Evolutionary conservation across 2,113 vertebrate genomes (phyloP).

Genomic region (Passerina amoena): DNA sequence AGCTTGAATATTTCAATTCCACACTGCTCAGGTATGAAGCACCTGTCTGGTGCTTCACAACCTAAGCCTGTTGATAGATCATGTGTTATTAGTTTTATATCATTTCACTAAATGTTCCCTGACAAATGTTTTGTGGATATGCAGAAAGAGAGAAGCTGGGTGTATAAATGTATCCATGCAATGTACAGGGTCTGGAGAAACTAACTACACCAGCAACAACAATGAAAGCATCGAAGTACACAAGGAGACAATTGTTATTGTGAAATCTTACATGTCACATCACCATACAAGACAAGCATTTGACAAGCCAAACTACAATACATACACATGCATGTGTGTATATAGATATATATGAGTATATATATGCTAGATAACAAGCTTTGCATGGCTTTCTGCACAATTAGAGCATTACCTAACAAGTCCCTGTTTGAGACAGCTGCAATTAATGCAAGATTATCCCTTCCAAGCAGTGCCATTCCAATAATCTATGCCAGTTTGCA

Average conservation of each 20-base stretch:
- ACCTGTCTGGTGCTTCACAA: background rate
- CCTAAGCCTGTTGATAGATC: background rate
- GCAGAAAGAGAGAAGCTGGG: background rate
- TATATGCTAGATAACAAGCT: background rate
- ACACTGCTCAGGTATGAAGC: background rate
- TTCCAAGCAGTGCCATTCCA: background rate
- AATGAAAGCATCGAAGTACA: background rate
- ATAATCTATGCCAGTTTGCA: background rate
- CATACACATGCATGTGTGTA: too few species aligned
- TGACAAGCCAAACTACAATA: background rate
- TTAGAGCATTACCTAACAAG: background rate
- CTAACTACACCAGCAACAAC: background rate
- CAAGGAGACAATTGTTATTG: background rate
- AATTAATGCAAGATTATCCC: background rate
- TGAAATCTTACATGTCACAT: background rate
- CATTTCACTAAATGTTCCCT: background rate
- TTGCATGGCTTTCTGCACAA: background rate
- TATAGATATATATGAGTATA: background rate
- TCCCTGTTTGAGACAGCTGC: background rate
- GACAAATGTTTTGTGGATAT: background rate
- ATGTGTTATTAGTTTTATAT: background rate
- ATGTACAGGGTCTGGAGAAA: background rate
- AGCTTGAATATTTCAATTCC: background rate
- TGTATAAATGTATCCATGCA: background rate
- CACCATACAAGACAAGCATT: background rate